These are phyloP conservation scores for Diplodus puntazzo DNA, from an alignment of 2,797 vertebrate genomes.

Conservation along the genomic window DNA sequence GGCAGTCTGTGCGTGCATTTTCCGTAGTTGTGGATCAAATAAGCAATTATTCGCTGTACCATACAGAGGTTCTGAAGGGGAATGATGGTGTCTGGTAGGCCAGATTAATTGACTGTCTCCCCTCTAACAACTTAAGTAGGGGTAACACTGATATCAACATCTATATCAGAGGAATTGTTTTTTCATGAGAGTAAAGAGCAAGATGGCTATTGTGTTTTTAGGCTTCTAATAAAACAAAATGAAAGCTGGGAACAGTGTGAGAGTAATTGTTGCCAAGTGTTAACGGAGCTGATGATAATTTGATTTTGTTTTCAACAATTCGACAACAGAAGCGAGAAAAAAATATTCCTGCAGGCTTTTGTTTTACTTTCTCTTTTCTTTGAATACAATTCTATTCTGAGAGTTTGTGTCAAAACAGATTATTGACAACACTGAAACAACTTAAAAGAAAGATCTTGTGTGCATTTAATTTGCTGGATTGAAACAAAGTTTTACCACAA, in stretches of 20 bases:
- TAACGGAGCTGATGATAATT: neutral
- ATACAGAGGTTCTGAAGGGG: neutral
- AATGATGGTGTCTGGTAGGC: neutral
- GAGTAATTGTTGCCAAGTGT: slow-evolving; percentile 3
- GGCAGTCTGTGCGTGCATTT: neutral
- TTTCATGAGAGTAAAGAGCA: slow-evolving; percentile 17
- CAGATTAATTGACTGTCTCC: neutral
- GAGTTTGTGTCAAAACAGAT: neutral
- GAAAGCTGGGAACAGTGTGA: neutral
- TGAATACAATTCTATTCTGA: neutral
- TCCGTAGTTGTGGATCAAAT: neutral
- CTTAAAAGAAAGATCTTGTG: neutral
- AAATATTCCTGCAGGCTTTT: neutral
- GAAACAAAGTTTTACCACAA: too few species aligned
- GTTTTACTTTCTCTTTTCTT: neutral
- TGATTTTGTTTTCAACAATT: neutral
- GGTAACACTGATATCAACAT: slow-evolving; percentile 46
- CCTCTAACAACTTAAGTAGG: neutral
- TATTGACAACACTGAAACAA: neutral
- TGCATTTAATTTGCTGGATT: neutral
- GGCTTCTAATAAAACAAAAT: slow-evolving; percentile 5
- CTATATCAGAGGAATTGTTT: slow-evolving; percentile 29
- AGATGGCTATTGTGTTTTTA: neutral
- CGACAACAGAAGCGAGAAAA: neutral
- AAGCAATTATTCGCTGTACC: neutral